Base-by-base conservation (phyloP, 1,140 invertebrate genomes). In the Orussus abietinus region DNA sequence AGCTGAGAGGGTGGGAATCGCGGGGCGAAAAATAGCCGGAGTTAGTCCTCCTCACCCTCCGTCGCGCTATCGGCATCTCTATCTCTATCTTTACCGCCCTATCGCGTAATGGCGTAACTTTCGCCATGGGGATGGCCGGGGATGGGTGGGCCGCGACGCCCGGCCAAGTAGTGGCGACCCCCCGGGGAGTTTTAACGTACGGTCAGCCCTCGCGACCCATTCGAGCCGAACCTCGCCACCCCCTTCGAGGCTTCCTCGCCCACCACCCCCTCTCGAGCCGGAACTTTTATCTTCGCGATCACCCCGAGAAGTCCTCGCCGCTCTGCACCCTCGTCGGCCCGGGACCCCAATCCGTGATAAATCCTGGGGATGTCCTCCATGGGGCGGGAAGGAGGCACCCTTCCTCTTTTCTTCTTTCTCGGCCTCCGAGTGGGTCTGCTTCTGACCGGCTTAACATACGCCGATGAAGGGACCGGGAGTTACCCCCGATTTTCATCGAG, bases 41-140 rank as follows among this genome's bases (percentile, higher is more conserved):
- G n/a, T n/a, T n/a, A n/a, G n/a, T n/a, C 22, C n/a, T 25, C 22
- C n/a, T 25, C 22, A 7, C 22, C 22, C n/a, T 25, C 22, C n/a
- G 6, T n/a, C 22, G 22, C 22, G 6, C n/a, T n/a, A 25, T 25
- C 22, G n/a, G n/a, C n/a, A 22, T 33, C 30, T 51, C 29, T 28
- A 32, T 42, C 31, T 45, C 32, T 40, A 50, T 57, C 56, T 59
- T 55, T 53, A 55, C 50, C 40, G 40, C 42, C 49, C 49, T 54
- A 62, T 65, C 62, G 51, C 64, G 55, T 65, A 67, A 67, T 61
- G 57, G 56, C 55, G 57, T 53, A 64, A 63, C 52, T 67, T 65
- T 65, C 61, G 51, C 53, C 50, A 38, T 43, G 30, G 36, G 26
- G 30, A n/a, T 22, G 0, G 10, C 19, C 28, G n/a, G 20, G 9